Base-by-base conservation (phyloP, 2,113 vertebrate species). In the Dermatemys mawii region DNA sequence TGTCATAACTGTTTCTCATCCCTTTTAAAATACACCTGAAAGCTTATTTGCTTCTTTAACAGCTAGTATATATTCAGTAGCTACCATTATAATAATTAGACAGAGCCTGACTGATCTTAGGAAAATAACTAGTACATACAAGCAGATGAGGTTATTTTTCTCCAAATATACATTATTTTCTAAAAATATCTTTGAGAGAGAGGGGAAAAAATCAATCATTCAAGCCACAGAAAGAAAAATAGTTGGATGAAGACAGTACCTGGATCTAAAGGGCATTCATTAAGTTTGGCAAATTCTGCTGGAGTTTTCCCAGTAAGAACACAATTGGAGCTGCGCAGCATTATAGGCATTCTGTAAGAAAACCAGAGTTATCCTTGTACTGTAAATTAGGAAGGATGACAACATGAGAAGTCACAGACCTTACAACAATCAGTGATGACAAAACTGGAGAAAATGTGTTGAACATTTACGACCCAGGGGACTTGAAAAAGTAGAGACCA, bases 281-380 rank as follows among this genome's bases (percentile, higher is more conserved):
- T 99, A 22, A 99, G 98, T 89, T 99, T 99, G 53, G 99, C 99
- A 96, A 99, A 99, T 97, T 99, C 99, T 90, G 99, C 98, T 4
- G 98, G 99, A 0, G 99, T 99, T 95, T 99, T 99, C 84, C 99
- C 99, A 1, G 98, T 99, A 75, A 99, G 98, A 60, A 99, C 99
- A 94, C 99, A 99, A 95, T 99, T 99, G 14, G 99, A 99, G 85
- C 99, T 99, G 44, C 99, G 98, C 55, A 99, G 97, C 99, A 99
- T 99, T 94, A 99, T 99, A 5, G 99, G 99, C 99, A 99, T 99
- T 97, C 99, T 99, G 97, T 82, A 95, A 91, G 90, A 94, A 96
- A 94, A 84, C 0, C 54, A 48, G 29, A 92, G 78, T 79, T 50
- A 89, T 0, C 51, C 2, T 82, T 92, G 79, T 63, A 83, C 24